Evolutionary conservation across 2,888 invertebrate genomes (phyloP).

Genomic region (Prosopocoilus inquinatus): DNA sequence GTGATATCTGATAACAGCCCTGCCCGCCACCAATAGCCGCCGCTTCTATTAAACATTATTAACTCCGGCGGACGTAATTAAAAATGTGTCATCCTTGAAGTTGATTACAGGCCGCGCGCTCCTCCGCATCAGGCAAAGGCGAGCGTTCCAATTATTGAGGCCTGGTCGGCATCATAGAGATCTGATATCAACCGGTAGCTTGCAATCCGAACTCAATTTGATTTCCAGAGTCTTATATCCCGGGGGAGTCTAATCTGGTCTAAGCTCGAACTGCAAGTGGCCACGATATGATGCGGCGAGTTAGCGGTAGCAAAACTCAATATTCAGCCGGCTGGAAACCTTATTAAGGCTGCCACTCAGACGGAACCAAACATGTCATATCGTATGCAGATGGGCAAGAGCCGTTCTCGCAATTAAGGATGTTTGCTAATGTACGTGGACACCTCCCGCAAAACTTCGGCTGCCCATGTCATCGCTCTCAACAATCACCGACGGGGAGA

Average conservation of each 20-base stretch:
- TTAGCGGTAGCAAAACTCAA: constrained; percentile 48
- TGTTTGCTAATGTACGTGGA: constrained; percentile 29
- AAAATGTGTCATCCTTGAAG: constrained; percentile 18
- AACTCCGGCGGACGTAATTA: constrained; percentile 11
- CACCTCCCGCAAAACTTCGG: constrained; percentile 15
- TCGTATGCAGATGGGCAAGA: constrained; percentile 43
- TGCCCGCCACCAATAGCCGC: constrained; percentile 25
- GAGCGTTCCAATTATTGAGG: constrained; percentile 38
- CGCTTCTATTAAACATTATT: constrained; percentile 24
- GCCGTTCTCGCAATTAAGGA: constrained; percentile 40
- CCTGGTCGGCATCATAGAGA: constrained; percentile 36
- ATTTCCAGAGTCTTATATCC: constrained; percentile 48
- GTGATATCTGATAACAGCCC: constrained; percentile 32
- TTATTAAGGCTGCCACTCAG: constrained; percentile 52
- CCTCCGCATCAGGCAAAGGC: no score
- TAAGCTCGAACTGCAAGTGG: constrained; percentile 51
- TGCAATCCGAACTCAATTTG: constrained; percentile 53
- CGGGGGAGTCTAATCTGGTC: constrained; percentile 50
- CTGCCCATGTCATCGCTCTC: not conserved
- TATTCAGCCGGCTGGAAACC: constrained; percentile 53
- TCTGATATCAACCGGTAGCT: constrained; percentile 42
- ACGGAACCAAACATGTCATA: constrained; percentile 46
- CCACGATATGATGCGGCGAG: constrained; percentile 46
- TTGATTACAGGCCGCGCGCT: not conserved
- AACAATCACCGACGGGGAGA: not conserved